Evolutionary conservation across 2,888 invertebrate species (phyloP).

Genomic region (Metacarcinus magister): DNA sequence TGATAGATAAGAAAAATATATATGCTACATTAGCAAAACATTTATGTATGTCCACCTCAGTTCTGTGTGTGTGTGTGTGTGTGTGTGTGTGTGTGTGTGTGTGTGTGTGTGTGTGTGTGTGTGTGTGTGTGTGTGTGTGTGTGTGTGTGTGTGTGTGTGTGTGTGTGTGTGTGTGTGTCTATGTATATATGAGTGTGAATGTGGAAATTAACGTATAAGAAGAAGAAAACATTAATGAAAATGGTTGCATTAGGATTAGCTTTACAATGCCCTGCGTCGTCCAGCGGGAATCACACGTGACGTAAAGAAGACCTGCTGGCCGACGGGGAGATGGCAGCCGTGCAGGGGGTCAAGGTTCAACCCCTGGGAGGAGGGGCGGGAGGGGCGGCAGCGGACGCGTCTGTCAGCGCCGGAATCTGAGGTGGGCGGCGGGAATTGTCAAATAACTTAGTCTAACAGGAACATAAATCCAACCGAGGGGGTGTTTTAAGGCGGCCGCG

Average conservation of each 20-base stretch:
- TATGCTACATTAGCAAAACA: neutral
- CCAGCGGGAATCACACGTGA: slow-evolving; percentile 5
- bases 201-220: neutral
- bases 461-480: slow-evolving; percentile 68
- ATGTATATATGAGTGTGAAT: neutral
- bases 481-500: slow-evolving; percentile 73
- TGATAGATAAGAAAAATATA: neutral
- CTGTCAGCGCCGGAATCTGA: slow-evolving; percentile 61
- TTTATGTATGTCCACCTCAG: neutral
- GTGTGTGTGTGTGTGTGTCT: neutral
- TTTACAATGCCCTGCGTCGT: neutral
- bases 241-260: neutral
- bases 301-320: neutral
- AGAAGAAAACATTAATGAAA: neutral
- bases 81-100: slow-evolving; percentile 30
- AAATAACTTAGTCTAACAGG: slow-evolving; percentile 76
- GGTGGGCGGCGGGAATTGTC: slow-evolving; percentile 65
- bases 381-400: slow-evolving; percentile 32
- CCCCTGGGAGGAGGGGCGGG: neutral
- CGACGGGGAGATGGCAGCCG: neutral
- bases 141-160: slow-evolving; percentile 2
- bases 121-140: slow-evolving; percentile 9
- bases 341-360: slow-evolving; percentile 39
- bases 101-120: neutral
- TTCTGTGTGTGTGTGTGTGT: neutral